Evolutionary conservation across 2,888 invertebrate genomes (phyloP).

Genomic region (Dynastes maya): DNA sequence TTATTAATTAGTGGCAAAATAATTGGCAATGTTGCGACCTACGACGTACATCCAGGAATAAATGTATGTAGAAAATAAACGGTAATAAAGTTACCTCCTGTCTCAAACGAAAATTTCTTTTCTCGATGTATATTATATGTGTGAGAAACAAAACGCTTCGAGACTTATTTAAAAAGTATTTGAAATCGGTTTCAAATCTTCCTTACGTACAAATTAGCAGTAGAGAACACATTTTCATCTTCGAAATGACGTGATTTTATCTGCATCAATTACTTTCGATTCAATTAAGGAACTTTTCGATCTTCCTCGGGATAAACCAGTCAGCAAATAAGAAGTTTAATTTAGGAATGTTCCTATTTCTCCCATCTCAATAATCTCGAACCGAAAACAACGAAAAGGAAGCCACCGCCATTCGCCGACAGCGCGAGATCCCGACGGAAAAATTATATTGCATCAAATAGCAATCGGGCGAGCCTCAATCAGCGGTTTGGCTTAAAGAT

Average conservation of each 20-base stretch:
- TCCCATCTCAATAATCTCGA: constrained; percentile 14
- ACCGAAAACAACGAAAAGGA: constrained; percentile 9
- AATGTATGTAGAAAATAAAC: too few relatives aligned
- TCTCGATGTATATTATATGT: too few relatives aligned
- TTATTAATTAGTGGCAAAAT: too few relatives aligned
- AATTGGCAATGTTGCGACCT: too few relatives aligned
- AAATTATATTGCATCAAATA: constrained; percentile 49
- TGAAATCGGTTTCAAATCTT: too few relatives aligned
- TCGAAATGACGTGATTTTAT: not conserved
- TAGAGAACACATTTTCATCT: not conserved
- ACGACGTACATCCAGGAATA: too few relatives aligned
- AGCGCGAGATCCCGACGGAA: constrained; percentile 31
- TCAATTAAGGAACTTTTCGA: constrained; percentile 20
- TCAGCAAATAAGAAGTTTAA: constrained; percentile 33
- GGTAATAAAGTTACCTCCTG: too few relatives aligned
- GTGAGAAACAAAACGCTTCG: too few relatives aligned
- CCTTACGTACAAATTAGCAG: not conserved
- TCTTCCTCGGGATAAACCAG: not conserved
- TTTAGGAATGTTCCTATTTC: constrained; percentile 22
- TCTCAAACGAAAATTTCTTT: too few relatives aligned
- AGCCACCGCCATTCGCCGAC: not conserved
- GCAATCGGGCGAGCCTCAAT: constrained; percentile 43
- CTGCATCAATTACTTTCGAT: constrained; percentile 18
- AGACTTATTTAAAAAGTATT: too few relatives aligned
- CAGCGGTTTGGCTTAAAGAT: constrained; percentile 48